Evolutionary conservation across 2,113 vertebrate species (phyloP).

Genomic region (Nycticryphes semicollaris): DNA sequence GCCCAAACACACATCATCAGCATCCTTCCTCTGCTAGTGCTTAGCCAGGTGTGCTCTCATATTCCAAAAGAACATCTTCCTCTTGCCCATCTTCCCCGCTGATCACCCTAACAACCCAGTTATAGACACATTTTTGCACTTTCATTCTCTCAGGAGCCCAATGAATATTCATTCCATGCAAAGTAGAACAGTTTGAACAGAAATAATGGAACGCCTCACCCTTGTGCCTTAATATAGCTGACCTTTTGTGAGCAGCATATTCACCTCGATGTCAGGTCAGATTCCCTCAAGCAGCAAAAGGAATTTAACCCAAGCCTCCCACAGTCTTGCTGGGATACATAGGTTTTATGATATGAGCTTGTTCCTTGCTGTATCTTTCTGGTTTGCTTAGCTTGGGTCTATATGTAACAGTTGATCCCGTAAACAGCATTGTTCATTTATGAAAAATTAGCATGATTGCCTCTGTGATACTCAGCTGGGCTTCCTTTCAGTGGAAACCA

Average conservation of each 20-base stretch:
- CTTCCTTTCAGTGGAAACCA: neutral
- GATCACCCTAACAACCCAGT: neutral
- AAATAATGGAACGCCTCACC: constrained; percentile 19
- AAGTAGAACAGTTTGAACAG: constrained; percentile 21
- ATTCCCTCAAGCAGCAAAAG: neutral
- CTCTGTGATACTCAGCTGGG: neutral
- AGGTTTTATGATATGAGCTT: neutral
- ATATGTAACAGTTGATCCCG: neutral
- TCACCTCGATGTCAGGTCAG: neutral
- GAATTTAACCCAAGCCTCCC: neutral
- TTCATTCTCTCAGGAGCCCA: neutral
- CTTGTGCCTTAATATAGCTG: neutral
- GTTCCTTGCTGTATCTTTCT: neutral
- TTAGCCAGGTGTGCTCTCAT: neutral
- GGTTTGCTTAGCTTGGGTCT: neutral
- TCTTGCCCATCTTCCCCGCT: neutral
- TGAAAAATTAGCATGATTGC: neutral
- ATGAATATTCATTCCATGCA: constrained; percentile 56
- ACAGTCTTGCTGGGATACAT: neutral
- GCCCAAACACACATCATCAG: neutral
- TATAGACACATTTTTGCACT: neutral
- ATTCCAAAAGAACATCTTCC: neutral
- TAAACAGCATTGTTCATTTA: neutral
- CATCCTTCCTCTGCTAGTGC: neutral
- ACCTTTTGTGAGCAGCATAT: constrained; percentile 7